These are phyloP conservation scores for Microplitis deprimator DNA, from an alignment of 2,888 invertebrate species.

Conservation along the genomic window DNA sequence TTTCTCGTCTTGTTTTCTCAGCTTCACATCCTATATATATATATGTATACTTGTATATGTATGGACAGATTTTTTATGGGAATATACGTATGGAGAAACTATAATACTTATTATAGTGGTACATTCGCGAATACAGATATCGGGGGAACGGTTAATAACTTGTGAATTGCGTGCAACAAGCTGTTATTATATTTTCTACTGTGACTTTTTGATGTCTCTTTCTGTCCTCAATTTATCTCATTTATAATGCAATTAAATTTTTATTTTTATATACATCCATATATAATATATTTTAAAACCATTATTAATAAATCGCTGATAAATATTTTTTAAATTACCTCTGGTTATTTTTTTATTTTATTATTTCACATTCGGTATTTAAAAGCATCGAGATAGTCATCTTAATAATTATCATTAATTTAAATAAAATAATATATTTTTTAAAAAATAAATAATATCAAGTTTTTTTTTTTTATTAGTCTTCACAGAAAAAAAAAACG, in stretches of 20 bases:
- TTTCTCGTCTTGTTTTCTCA: conserved; percentile 24
- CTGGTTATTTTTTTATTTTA: too few species aligned
- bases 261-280: not conserved
- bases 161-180: conserved; percentile 22
- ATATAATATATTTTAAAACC: not conserved
- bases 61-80: not conserved
- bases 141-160: conserved; percentile 33
- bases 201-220: not conserved
- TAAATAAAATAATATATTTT: too few species aligned
- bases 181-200: conserved; percentile 15
- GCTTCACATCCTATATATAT: conserved; percentile 23
- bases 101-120: conserved; percentile 9
- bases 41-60: conserved; percentile 5
- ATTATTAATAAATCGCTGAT: not conserved
- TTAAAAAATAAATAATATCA: too few species aligned
- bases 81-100: conserved; percentile 5
- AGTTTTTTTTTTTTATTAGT: too few species aligned
- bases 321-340: not conserved
- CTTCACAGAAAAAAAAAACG: too few species aligned
- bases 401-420: too few species aligned
- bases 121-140: conserved; percentile 26
- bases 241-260: not conserved
- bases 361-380: too few species aligned
- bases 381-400: too few species aligned
- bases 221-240: not conserved